Evolutionary conservation across 1,140 invertebrate species (phyloP).

Genomic region (Bombus terrestris): DNA sequence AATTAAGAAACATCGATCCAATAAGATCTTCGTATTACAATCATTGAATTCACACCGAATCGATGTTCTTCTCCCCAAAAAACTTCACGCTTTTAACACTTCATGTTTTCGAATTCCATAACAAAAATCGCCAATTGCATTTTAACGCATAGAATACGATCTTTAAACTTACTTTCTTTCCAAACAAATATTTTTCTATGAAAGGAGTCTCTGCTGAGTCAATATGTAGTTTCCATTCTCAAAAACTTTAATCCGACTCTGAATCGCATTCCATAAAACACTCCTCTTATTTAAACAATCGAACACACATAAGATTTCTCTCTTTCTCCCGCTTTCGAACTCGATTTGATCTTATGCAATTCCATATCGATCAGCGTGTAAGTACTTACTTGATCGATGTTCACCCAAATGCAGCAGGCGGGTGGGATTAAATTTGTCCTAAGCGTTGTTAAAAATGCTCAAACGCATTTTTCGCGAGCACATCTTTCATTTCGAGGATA

Average conservation of each 20-base stretch:
- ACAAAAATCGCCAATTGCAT: too few species aligned
- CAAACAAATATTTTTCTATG: too few species aligned
- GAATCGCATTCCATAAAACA: not conserved
- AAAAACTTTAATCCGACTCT: too few species aligned
- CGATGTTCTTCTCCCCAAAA: not conserved
- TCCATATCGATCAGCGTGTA: conserved; percentile 19
- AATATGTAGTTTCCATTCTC: too few species aligned
- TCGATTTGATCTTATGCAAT: conserved; percentile 50
- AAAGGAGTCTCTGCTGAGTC: too few species aligned
- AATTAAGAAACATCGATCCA: not conserved
- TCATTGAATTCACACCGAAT: not conserved
- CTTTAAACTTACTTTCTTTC: too few species aligned
- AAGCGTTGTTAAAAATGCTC: conserved; percentile 48
- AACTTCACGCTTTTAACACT: not conserved
- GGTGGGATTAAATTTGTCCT: conserved; percentile 70
- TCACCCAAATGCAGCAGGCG: conserved; percentile 65
- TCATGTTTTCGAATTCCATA: not conserved
- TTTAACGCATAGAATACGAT: not conserved
- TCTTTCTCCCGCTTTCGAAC: not conserved
- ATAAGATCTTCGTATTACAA: not conserved
- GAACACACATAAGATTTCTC: not conserved
- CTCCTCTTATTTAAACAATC: not conserved
- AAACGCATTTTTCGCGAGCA: not conserved
- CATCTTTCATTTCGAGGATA: conserved; percentile 36
- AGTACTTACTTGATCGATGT: conserved; percentile 62